A percentile compares a stretch with the other conserved stretches of the same genome.
Evolutionary conservation across 1,140 invertebrate genomes (phyloP).

Genomic region (Drosophila lini): DNA sequence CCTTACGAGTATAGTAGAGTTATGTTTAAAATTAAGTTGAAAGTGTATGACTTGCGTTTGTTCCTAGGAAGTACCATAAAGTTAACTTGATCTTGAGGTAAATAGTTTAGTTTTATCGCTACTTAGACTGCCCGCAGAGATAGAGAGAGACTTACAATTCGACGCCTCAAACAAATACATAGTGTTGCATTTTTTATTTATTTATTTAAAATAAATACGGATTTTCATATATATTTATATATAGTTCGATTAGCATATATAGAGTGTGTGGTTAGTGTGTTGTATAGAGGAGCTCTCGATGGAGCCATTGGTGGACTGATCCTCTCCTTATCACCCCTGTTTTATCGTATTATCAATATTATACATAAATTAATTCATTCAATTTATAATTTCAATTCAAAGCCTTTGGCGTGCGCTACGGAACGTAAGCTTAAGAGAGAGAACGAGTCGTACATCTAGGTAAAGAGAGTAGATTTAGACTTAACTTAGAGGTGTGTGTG

Average conservation of each 20-base stretch:
- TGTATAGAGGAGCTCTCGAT: conserved; percentile 37
- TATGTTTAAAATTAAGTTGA: conserved; percentile 22
- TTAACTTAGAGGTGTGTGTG: conserved; percentile 58
- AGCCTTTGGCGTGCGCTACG: conserved; percentile 69
- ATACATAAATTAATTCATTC: conserved; percentile 44
- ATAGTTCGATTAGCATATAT: conserved; percentile 26
- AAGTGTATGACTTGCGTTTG: conserved; percentile 13
- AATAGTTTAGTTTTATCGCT: conserved; percentile 29
- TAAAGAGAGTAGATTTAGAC: conserved; percentile 33
- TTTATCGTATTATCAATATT: neutral
- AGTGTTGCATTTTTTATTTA: conserved; percentile 71
- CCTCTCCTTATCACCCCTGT: conserved; percentile 28
- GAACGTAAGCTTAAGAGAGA: conserved; percentile 57
- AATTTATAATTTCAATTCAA: conserved; percentile 48
- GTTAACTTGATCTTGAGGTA: conserved; percentile 44
- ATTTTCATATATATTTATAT: conserved; percentile 30
- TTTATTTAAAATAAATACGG: conserved; percentile 77
- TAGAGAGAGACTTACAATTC: conserved; percentile 38
- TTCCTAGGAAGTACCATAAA: conserved; percentile 39
- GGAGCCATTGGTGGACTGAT: conserved; percentile 51
- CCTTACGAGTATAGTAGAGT: conserved; percentile 18
- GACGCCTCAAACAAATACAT: conserved; percentile 62
- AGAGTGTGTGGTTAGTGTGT: conserved; percentile 34
- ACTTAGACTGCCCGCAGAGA: conserved; percentile 17
- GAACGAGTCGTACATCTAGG: conserved; percentile 45